Conservation (phyloP, 2,888 invertebrate species). For the Lasioglossum malachurum region DNA sequence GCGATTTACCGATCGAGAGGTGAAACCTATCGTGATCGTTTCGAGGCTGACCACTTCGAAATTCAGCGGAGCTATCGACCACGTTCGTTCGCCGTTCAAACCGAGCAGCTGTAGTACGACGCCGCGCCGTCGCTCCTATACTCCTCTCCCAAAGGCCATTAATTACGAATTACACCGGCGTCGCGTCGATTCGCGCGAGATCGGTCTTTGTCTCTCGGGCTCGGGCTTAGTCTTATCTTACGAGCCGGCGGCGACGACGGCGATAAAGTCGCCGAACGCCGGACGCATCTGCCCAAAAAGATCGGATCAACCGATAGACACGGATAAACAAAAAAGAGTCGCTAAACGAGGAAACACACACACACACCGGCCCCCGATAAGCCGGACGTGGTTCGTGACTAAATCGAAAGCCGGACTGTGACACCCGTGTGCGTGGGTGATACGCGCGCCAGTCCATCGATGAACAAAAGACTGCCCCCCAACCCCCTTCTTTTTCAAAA, state of each 20-base stretch:
- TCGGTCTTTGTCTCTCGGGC: conserved; percentile 53
- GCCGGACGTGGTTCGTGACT: conserved; percentile 32
- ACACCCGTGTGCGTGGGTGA: conserved; percentile 19
- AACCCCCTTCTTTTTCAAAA: background rate
- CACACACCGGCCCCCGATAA: background rate
- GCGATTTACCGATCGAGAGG: background rate
- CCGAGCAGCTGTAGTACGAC: background rate
- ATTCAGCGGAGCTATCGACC: background rate
- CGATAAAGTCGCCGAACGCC: conserved; percentile 55
- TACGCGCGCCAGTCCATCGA: background rate
- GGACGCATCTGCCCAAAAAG: conserved; percentile 37
- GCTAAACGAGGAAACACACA: conserved; percentile 17
- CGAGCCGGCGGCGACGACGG: conserved; percentile 21
- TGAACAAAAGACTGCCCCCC: background rate
- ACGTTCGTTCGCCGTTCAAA: background rate
- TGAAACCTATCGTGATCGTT: background rate
- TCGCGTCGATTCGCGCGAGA: conserved; percentile 51
- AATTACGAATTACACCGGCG: conserved; percentile 57
- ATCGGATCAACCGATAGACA: conserved; percentile 33
- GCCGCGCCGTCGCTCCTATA: background rate
- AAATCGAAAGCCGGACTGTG: conserved; percentile 38
- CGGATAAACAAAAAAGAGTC: background rate
- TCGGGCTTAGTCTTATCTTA: conserved; percentile 64
- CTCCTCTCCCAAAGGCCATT: conserved; percentile 25
- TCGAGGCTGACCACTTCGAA: conserved; percentile 7